phyloP scores from a whole-genome alignment of 2,113 vertebrate genomes.

The Pseudopodoces humilis region DNA sequence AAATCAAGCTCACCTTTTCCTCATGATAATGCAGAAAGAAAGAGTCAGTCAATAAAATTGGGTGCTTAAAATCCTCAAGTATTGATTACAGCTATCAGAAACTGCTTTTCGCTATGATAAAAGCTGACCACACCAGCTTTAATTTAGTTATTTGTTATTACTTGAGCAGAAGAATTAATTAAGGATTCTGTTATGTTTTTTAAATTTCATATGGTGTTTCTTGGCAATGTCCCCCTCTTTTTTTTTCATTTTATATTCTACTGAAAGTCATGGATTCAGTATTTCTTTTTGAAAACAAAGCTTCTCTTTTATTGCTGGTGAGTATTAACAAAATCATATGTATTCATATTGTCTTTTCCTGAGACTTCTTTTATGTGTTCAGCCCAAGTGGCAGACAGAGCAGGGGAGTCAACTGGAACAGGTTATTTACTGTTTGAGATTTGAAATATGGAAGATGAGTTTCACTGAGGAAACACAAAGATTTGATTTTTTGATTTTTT shows the following conservation, averaged over 20 bases:
- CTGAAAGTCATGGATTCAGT: neutral
- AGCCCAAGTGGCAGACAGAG: neutral
- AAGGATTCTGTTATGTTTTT: neutral
- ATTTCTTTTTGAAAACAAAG: neutral
- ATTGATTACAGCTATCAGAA: neutral
- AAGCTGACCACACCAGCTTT: neutral
- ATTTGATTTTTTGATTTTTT: neutral
- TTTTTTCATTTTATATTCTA: neutral
- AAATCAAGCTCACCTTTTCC: neutral
- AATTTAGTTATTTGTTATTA: neutral
- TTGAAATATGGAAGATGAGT: neutral
- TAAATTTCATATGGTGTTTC: neutral
- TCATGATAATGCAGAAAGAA: neutral
- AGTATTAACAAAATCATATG: neutral
- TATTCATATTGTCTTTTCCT: neutral
- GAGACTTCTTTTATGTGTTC: neutral
- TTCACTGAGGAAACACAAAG: neutral
- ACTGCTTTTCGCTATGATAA: neutral
- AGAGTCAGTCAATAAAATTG: neutral
- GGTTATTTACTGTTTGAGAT: neutral
- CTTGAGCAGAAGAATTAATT: neutral
- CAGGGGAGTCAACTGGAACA: neutral
- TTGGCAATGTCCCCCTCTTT: neutral
- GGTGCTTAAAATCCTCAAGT: neutral
- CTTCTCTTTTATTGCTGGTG: neutral